phyloP scores from a whole-genome alignment of 2,888 invertebrate genomes.

The Aphidoletes aphidimyza region DNA sequence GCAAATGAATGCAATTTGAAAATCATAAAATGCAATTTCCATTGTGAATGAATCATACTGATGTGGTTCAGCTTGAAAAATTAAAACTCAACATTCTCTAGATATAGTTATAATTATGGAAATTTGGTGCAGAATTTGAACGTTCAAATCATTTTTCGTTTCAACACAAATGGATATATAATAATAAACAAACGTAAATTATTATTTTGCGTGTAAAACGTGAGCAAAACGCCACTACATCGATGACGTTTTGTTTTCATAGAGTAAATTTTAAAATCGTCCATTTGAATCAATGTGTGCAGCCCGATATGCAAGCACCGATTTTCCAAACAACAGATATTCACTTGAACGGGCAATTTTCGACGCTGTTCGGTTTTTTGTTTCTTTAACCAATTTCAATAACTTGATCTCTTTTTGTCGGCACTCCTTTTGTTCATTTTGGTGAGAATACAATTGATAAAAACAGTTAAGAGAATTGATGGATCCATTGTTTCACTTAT shows the following conservation, averaged over 20 bases:
- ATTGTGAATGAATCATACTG: background rate
- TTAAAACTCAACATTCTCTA: background rate
- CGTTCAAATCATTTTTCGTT: background rate
- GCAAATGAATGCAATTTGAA: slow-evolving; percentile 2
- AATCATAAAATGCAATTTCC: slow-evolving; percentile 1
- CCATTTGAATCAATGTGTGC: no score
- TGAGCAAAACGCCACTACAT: background rate
- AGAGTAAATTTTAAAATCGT: background rate
- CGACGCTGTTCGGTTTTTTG: background rate
- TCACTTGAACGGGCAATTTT: slow-evolving; percentile 32
- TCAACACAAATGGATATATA: background rate
- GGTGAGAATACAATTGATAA: slow-evolving; percentile 27
- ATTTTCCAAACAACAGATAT: background rate
- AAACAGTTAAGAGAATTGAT: slow-evolving; percentile 44
- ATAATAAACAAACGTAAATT: slow-evolving; percentile 27
- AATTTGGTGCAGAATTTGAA: slow-evolving; percentile 16
- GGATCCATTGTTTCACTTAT: slow-evolving; percentile 47
- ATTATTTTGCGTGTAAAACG: slow-evolving; percentile 25
- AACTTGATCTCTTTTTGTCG: background rate
- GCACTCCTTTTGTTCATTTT: slow-evolving; percentile 11
- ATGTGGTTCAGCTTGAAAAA: no score
- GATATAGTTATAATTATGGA: background rate
- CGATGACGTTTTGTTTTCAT: background rate
- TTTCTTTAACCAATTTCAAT: background rate
- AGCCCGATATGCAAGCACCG: no score